Conservation (phyloP, 2,113 vertebrate species). For the Myrmecobius fasciatus region DNA sequence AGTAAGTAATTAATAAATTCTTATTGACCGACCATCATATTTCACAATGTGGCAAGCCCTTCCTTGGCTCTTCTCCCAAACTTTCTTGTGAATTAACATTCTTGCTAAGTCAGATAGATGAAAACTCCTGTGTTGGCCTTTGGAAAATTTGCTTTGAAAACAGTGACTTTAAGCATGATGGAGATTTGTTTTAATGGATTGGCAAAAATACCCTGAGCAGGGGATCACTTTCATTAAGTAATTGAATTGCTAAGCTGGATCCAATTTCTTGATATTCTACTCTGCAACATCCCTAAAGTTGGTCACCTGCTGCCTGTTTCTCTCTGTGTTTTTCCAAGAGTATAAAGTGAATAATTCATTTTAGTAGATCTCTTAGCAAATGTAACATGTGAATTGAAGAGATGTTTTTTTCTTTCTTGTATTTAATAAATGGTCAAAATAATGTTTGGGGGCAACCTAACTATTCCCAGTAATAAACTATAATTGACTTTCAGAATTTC, state of each 20-base stretch:
- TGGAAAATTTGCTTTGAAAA: slow-evolving; percentile 30
- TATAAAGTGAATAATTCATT: slow-evolving; percentile 74
- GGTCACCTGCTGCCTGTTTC: slow-evolving; percentile 69
- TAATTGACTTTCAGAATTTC: slow-evolving; percentile 3
- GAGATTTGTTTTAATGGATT: slow-evolving; percentile 12
- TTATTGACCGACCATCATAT: neutral
- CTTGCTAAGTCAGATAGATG: neutral
- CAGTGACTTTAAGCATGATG: neutral
- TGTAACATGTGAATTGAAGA: slow-evolving; percentile 58
- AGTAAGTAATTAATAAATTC: neutral
- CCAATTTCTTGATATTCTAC: slow-evolving; percentile 75
- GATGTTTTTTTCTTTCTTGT: slow-evolving; percentile 47
- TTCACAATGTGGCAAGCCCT: neutral
- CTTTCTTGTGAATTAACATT: slow-evolving; percentile 55
- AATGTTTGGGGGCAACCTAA: neutral
- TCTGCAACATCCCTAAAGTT: slow-evolving; percentile 63
- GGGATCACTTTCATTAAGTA: slow-evolving; percentile 65
- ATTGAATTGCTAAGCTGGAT: slow-evolving; percentile 75
- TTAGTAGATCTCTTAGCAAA: slow-evolving; percentile 67
- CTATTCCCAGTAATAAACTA: neutral
- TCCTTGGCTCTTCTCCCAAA: neutral
- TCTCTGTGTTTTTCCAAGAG: slow-evolving; percentile 60
- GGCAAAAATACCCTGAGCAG: slow-evolving; percentile 59
- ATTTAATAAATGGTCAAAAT: slow-evolving; percentile 38
- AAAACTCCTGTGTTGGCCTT: neutral